Base-by-base conservation (phyloP, 2,797 vertebrate species). In the Amblyraja radiata region DNA sequence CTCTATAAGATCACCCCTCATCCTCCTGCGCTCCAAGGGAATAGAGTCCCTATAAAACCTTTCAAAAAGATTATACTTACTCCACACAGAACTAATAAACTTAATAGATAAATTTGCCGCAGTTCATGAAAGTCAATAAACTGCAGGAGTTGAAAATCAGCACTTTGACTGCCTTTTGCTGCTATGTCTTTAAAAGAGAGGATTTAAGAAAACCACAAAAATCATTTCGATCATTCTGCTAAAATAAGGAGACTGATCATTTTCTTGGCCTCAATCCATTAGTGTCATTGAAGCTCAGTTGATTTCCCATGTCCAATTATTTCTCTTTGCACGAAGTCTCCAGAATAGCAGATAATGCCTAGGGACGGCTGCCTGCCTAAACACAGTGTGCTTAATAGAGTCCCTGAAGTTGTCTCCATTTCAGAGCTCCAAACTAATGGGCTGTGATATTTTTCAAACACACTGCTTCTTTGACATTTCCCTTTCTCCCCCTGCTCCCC, bases 251-350 rank as follows among this genome's bases (percentile, higher is more conserved):
- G 95, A 94, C 95, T 95, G 94, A 95, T 96, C 96, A 96, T 94
- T 95, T 96, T 97, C 96, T 95, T 91, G 95, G 95, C 96, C 95
- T 96, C 96, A 97, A 97, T 96, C 96, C 95, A 96, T 79, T 95
- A 97, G 97, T 97, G 97, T 97, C 95, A 94, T 96, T 96, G 97
- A 97, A 98, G 97, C 97, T 97, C 97, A 95, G 96, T 95, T 98
- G 98, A 98, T 98, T 98, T 99, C 98, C 98, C 98, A 97, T 97
- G 97, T 95, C 98, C 98, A 99, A 98, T 99, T 98, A 99, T 97
- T 98, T 97, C 96, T 96, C 95, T 96, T 96, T 96, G 96, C 96
- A 96, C 96, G 96, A 97, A 97, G 97, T 97, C 97, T 97, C 95
- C 96, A 96, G 97, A 97, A 97, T 96, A 97, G 97, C 96, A 95